Conservation (phyloP, 2,797 vertebrate genomes). For the Cryptoblepharus egeriae region DNA sequence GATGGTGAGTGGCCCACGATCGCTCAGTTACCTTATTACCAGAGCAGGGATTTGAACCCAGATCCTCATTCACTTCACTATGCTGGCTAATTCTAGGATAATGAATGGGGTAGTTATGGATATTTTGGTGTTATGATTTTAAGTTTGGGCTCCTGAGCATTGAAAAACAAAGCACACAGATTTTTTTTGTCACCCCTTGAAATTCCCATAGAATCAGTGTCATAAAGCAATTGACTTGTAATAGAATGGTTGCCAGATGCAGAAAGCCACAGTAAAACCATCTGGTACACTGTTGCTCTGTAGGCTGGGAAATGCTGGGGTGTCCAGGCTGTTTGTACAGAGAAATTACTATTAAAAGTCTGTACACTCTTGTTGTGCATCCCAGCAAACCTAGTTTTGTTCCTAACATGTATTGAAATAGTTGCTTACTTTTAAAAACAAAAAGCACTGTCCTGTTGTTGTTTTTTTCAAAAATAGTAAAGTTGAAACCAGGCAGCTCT, state of each 20-base stretch:
- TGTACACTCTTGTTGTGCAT: background rate
- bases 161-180: background rate
- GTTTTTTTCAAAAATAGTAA: background rate
- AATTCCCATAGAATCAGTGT: background rate
- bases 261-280: conserved; percentile 26
- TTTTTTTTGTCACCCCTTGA: background rate
- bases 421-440: background rate
- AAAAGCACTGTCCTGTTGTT: background rate
- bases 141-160: background rate
- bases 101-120: background rate
- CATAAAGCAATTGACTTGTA: conserved; percentile 33
- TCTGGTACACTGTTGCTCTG: background rate
- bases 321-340: background rate
- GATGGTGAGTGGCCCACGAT: too few relatives aligned
- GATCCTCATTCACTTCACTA: too few relatives aligned
- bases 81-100: background rate
- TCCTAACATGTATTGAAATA: background rate
- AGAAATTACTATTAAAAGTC: background rate
- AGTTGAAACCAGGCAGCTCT: background rate
- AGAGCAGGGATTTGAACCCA: too few relatives aligned
- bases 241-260: background rate
- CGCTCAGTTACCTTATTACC: too few relatives aligned
- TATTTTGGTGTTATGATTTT: background rate
- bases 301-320: background rate
- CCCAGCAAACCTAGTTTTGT: background rate